Evolutionary conservation across 1,140 invertebrate genomes (phyloP).

Genomic region (Pogonus chalceus): DNA sequence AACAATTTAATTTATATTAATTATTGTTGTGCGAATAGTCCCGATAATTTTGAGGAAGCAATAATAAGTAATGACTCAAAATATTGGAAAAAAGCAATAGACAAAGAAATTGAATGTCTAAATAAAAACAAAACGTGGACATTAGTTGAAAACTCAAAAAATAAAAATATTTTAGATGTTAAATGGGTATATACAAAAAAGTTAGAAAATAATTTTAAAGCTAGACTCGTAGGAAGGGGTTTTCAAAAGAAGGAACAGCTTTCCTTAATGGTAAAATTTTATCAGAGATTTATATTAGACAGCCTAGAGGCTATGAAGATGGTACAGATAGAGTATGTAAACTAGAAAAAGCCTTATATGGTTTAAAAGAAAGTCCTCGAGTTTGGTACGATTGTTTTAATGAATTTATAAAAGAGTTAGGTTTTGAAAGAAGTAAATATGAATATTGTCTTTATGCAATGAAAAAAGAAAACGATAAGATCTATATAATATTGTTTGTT

Average conservation of each 20-base stretch:
- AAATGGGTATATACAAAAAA: constrained; percentile 38
- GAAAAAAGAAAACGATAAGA: too few relatives aligned
- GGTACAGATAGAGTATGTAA: constrained; percentile 27
- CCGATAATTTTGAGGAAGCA: too few relatives aligned
- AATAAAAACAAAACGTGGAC: constrained; percentile 30
- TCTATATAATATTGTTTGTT: too few relatives aligned
- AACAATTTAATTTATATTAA: too few relatives aligned
- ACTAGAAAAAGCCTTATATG: constrained; percentile 34
- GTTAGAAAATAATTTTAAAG: too few relatives aligned
- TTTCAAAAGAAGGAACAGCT: too few relatives aligned
- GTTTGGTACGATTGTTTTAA: too few relatives aligned
- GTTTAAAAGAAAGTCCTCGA: constrained; percentile 30
- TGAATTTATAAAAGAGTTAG: too few relatives aligned
- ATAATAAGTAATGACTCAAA: constrained; percentile 8
- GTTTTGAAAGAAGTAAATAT: too few relatives aligned
- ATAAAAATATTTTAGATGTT: constrained; percentile 21
- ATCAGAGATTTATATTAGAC: constrained; percentile 36
- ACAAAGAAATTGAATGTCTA: constrained; percentile 25
- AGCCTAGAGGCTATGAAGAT: constrained; percentile 28
- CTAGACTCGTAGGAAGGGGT: too few relatives aligned
- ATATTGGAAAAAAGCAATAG: constrained; percentile 24
- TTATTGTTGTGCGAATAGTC: too few relatives aligned
- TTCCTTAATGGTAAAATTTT: constrained; percentile 35
- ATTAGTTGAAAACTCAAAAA: constrained; percentile 18
- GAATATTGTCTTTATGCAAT: too few relatives aligned